These are phyloP conservation scores for Cepaea hortensis DNA, from an alignment of 2,888 invertebrate genomes.

Conservation along the genomic window DNA sequence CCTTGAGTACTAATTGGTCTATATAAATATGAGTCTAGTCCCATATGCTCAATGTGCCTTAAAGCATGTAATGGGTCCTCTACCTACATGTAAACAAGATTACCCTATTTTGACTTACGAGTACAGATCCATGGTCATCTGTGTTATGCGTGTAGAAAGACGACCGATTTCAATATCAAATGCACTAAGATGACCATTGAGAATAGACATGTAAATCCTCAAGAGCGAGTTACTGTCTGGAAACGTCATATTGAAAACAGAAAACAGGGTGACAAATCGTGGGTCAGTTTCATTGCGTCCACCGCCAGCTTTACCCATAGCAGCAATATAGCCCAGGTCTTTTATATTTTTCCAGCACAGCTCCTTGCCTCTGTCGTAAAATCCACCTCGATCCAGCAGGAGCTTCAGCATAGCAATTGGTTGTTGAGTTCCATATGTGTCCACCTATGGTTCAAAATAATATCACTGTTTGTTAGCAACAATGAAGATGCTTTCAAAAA, in stretches of 20 bases:
- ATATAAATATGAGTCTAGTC: too few species aligned
- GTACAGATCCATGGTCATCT: slow-evolving; percentile 89
- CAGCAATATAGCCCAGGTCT: slow-evolving; percentile 82
- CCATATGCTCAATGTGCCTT: too few species aligned
- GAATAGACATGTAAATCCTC: slow-evolving; percentile 89
- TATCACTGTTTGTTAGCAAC: slow-evolving; percentile 1
- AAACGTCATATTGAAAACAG: slow-evolving; percentile 89
- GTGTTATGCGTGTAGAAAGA: slow-evolving; percentile 83
- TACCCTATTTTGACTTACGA: slow-evolving; percentile 78
- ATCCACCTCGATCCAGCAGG: slow-evolving; percentile 89
- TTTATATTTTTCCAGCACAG: slow-evolving; percentile 91
- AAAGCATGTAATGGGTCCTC: too few species aligned
- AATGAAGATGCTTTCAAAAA: background rate
- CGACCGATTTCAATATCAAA: slow-evolving; percentile 84
- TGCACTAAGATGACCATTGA: slow-evolving; percentile 84
- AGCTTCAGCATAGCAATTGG: slow-evolving; percentile 93
- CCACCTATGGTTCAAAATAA: slow-evolving; percentile 76
- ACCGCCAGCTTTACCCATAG: slow-evolving; percentile 84
- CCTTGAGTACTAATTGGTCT: too few species aligned
- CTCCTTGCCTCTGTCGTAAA: slow-evolving; percentile 92
- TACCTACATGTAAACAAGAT: background rate
- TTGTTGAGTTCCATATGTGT: slow-evolving; percentile 93
- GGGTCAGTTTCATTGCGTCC: slow-evolving; percentile 93
- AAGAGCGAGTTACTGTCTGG: slow-evolving; percentile 86
- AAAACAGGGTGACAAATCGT: slow-evolving; percentile 92